Conservation (phyloP, 1,140 invertebrate species). For the Campoletis sonorensis region DNA sequence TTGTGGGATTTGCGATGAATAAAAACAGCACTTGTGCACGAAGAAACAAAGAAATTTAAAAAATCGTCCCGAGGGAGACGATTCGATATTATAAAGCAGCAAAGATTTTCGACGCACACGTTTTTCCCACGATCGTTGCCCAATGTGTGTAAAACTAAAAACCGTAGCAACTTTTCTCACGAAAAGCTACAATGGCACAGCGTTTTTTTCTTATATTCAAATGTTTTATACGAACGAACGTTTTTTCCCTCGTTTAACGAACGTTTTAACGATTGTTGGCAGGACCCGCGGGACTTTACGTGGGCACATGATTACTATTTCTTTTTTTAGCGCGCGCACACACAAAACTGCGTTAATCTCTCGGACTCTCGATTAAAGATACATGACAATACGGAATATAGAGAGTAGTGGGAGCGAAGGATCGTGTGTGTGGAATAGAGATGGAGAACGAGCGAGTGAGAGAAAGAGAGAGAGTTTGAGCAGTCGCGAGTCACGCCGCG, state of each 20-base stretch:
- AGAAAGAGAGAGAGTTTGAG: background rate
- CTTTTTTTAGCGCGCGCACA: background rate
- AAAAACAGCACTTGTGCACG: background rate
- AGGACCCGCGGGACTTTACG: background rate
- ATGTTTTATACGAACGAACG: background rate
- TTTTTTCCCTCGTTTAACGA: constrained; percentile 36
- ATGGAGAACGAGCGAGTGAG: background rate
- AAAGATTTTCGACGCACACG: no score
- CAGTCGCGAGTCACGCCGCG: constrained; percentile 52
- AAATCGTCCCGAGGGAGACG: no score
- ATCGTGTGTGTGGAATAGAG: background rate
- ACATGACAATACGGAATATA: background rate
- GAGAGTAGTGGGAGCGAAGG: background rate
- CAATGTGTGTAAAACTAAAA: no score
- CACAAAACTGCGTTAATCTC: no score
- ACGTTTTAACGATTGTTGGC: background rate
- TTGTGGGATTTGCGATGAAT: background rate
- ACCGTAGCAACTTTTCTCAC: no score
- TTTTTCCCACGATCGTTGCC: no score
- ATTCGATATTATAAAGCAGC: no score
- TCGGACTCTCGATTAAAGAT: background rate
- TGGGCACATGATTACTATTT: constrained; percentile 8
- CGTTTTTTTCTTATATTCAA: constrained; percentile 14
- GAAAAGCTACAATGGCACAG: no score
- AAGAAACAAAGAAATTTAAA: background rate